A percentile compares a stretch with the other conserved stretches of the same genome.
These are phyloP conservation scores for Hoplodrina blanda DNA, from an alignment of 2,888 invertebrate genomes.

Conservation along the genomic window DNA sequence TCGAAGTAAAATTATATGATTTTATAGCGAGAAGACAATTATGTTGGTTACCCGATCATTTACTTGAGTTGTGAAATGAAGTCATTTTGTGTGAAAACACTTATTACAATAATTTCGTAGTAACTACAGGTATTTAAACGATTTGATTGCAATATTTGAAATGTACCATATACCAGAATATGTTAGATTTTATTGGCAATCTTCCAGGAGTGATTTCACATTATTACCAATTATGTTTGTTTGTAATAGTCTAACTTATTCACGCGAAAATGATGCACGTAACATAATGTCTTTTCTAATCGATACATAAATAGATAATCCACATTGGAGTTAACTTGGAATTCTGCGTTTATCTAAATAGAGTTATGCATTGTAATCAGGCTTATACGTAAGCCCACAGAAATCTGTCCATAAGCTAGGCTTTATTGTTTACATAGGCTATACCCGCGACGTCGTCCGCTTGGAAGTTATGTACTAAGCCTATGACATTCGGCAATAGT, in stretches of 20 bases:
- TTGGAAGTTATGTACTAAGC: no score
- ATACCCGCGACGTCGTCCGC: no score
- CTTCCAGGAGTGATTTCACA: no score
- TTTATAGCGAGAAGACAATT: slow-evolving; percentile 29
- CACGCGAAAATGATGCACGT: no score
- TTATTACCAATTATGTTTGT: no score
- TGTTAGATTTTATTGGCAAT: no score
- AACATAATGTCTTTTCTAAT: no score
- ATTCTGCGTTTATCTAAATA: slow-evolving; percentile 12
- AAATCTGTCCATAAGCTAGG: neutral
- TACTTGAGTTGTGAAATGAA: slow-evolving; percentile 50
- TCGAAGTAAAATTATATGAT: slow-evolving; percentile 35
- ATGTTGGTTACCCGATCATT: slow-evolving; percentile 28
- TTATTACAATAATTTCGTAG: slow-evolving; percentile 45
- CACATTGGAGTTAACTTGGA: neutral
- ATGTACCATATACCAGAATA: no score
- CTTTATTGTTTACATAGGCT: neutral
- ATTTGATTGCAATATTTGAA: slow-evolving; percentile 12
- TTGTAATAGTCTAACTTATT: no score
- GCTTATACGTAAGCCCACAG: slow-evolving; percentile 20
- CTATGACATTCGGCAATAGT: no score
- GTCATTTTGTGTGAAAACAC: slow-evolving; percentile 55
- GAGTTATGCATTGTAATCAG: slow-evolving; percentile 34
- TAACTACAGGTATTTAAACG: slow-evolving; percentile 8
- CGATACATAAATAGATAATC: slow-evolving; percentile 5